phyloP scores from a whole-genome alignment of 2,797 vertebrate species.

The Trachops cirrhosus region DNA sequence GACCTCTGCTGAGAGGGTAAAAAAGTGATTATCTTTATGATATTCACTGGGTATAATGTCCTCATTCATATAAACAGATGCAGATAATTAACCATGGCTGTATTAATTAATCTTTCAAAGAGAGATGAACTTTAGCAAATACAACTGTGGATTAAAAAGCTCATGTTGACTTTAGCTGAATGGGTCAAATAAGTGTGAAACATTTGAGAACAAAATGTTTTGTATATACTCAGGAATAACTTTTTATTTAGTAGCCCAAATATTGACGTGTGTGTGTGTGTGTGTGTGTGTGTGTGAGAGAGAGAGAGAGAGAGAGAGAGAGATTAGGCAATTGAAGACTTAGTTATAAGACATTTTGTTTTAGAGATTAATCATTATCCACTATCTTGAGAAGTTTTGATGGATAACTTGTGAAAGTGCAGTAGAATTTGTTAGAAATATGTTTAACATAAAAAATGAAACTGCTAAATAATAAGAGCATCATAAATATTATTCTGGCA shows the following conservation, averaged over 20 bases:
- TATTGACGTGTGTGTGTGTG: neutral
- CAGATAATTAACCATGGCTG: constrained; percentile 57
- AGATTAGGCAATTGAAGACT: neutral
- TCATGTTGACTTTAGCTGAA: constrained; percentile 3
- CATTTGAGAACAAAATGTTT: neutral
- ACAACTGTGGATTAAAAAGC: neutral
- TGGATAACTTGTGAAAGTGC: constrained; percentile 40
- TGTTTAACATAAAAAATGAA: constrained; percentile 35
- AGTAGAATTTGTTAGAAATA: neutral
- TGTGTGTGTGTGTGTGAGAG: neutral
- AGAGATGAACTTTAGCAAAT: neutral
- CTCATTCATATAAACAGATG: constrained; percentile 45
- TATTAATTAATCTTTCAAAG: constrained; percentile 62
- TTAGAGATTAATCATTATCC: neutral
- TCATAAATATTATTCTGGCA: neutral
- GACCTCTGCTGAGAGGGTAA: constrained; percentile 28
- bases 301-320: too few species aligned
- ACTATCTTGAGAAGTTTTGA: neutral
- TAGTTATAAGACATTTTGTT: neutral
- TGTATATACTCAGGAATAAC: neutral
- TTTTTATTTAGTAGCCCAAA: neutral
- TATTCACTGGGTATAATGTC: constrained; percentile 49
- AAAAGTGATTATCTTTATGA: constrained; percentile 52
- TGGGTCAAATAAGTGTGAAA: neutral
- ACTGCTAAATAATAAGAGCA: neutral